Evolutionary conservation across 2,113 vertebrate species (phyloP), one percentile per base, ranked within the genome.

Genomic region (Melospiza georgiana): DNA sequence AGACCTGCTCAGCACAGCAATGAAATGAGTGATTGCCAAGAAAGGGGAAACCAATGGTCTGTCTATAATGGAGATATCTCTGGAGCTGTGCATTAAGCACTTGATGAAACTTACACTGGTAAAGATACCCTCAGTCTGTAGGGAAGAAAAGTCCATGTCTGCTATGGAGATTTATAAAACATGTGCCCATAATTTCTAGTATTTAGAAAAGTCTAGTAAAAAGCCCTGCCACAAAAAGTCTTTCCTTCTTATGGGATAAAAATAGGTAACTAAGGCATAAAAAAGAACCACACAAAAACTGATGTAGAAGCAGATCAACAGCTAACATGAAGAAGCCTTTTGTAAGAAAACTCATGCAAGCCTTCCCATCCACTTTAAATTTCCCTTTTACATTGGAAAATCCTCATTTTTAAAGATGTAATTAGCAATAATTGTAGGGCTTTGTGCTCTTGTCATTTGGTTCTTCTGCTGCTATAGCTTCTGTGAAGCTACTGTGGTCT

Each of bases 371-470:
- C 52, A 43, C n/a, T 68, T 73, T 28, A 65, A 65, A 87, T 61
- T 89, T 83, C 13, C 24, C 24, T 52, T 94, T 52, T 81, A 68
- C 19, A 18, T n/a, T 68, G 71, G 77, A 67, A 96, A 96, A 82
- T 41, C 25, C 44, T 88, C 3, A 55, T 89, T 91, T 92, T 84
- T 17, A 78, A 92, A 75, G 61, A 84, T 37, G 25, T n/a, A 90
- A 87, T 94, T 92, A 94, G 27, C 57, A 84, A 28, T 87, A 94
- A 93, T 61, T 90, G 30, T 57, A 81, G 80, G 51, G 44, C 28
- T 89, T 82, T 76, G 71, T 82, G 80, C 49, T 91, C 28, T 84
- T 78, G 33, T 68, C 44, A 46, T 82, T 94, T 84, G 57, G 49
- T 79, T 84, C 27, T 89, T 55, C 80, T 75, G 44, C 73, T 88